phyloP scores from a whole-genome alignment of 2,113 vertebrate genomes.

The Spea bombifrons region DNA sequence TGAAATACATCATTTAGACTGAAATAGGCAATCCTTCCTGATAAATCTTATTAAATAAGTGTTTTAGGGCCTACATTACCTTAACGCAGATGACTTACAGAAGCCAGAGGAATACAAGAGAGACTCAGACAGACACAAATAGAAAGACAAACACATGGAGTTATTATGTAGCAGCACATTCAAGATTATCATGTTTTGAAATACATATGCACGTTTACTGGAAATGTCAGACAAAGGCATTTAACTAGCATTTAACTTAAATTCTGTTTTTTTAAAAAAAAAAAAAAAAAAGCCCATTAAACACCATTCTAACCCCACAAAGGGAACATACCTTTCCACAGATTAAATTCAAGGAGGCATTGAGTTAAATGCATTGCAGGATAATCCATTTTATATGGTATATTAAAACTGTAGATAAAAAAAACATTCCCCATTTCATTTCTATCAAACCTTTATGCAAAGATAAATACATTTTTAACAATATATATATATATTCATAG shows the following conservation, averaged over 20 bases:
- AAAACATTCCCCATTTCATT: constrained; percentile 47
- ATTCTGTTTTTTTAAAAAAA: too few species aligned
- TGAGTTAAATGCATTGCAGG: neutral
- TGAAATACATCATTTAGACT: too few species aligned
- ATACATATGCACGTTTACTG: neutral
- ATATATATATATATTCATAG: constrained; percentile 57
- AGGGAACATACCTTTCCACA: neutral
- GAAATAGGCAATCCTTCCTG: too few species aligned
- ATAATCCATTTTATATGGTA: neutral
- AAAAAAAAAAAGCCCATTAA: neutral
- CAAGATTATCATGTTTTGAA: neutral
- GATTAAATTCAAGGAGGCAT: too few species aligned
- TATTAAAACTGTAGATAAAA: neutral
- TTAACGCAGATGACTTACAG: too few species aligned
- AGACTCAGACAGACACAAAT: neutral
- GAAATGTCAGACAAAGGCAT: neutral
- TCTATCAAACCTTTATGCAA: constrained; percentile 72
- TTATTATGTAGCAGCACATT: neutral
- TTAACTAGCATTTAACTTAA: neutral
- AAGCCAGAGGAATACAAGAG: neutral
- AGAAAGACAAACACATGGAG: neutral
- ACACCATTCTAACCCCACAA: neutral
- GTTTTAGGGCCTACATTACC: too few species aligned
- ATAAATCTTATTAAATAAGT: too few species aligned
- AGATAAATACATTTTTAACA: constrained; percentile 69